Base-by-base conservation (phyloP, 2,797 vertebrate species). In the Mus spretus region DNA sequence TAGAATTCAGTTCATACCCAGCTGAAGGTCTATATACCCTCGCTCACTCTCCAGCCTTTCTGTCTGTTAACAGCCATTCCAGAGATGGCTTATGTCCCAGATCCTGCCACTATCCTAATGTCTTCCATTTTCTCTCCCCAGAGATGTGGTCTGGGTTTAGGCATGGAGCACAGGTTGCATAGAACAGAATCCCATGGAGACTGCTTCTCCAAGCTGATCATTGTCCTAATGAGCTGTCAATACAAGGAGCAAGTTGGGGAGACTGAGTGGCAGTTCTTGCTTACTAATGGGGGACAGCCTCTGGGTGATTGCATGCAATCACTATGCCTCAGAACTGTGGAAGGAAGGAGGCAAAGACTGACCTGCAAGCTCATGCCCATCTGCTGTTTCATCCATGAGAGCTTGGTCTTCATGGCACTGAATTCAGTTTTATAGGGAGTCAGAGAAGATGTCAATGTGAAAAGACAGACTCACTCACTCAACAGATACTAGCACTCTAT, bases 11-110 rank as follows among this genome's bases (percentile, higher is more conserved):
- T 53, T 57, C n/a, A 3, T 0, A 8, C n/a, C 6, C 13, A 19
- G 0, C 61, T 50, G 17, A 80, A n/a, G 93, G 17, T 28, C 40
- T 57, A 3, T 28, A 22, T 22, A 24, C 19, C 14, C 55, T 37
- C 55, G 2, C 4, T 3, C 2, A 1, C 19, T 14, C 89, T n/a
- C 44, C 77, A 77, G 84, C 10, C 91, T 65, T 81, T 89, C 92
- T 91, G 75, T 57, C 50, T 31, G n/a, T 44, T 47, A 83, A 79
- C 50, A 53, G 19, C 78, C 72, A 11, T 17, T 53, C 65, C 70
- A 77, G 79, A 80, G 53, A 86, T 55, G 82, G 90, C 85, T 92
- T 44, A 0, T 19, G 59, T 85, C 74, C 85, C 84, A 70, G 96
- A 79, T 59, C 3, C 89, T 93, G 90, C 90, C 88, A 90, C 92